Conservation (phyloP, 1,140 invertebrate species). For the Cotesia glomerata region DNA sequence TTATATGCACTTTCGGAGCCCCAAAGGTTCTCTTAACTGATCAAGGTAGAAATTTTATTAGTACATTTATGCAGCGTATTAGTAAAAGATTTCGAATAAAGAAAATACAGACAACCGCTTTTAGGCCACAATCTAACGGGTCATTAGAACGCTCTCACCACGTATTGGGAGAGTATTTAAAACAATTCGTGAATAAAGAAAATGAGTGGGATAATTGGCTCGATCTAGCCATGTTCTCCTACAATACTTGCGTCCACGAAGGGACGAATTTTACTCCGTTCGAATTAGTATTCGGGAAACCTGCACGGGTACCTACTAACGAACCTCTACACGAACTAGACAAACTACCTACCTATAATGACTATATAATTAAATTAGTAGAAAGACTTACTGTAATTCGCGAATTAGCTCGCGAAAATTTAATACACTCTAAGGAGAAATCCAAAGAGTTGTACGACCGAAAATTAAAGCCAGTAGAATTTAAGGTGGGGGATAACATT, state of each 20-base stretch:
- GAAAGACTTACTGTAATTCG: background rate
- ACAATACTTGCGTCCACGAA: constrained; percentile 9
- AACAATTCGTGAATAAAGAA: background rate
- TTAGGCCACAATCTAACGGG: constrained; percentile 40
- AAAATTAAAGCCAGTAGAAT: background rate
- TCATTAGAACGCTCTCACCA: constrained; percentile 38
- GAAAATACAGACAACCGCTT: too few species aligned
- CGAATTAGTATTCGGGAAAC: background rate
- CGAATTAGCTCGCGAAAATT: constrained; percentile 13
- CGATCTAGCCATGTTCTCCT: background rate
- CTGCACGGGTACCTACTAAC: background rate
- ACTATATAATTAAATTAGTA: constrained; percentile 1
- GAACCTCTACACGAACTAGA: background rate
- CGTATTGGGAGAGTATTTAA: constrained; percentile 25
- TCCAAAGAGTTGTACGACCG: constrained; percentile 12
- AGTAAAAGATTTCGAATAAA: background rate
- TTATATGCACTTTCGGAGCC: background rate
- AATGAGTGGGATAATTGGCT: too few species aligned
- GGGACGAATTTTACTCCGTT: background rate
- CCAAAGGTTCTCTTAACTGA: background rate
- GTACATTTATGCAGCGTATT: background rate
- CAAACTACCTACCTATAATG: background rate
- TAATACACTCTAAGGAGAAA: constrained; percentile 2
- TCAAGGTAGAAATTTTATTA: constrained; percentile 29
- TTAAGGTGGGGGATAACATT: background rate